Percentiles rank a stretch among this genome's conserved stretches.
phyloP scores from a whole-genome alignment of 1,140 invertebrate genomes.

The Adelges cooleyi region DNA sequence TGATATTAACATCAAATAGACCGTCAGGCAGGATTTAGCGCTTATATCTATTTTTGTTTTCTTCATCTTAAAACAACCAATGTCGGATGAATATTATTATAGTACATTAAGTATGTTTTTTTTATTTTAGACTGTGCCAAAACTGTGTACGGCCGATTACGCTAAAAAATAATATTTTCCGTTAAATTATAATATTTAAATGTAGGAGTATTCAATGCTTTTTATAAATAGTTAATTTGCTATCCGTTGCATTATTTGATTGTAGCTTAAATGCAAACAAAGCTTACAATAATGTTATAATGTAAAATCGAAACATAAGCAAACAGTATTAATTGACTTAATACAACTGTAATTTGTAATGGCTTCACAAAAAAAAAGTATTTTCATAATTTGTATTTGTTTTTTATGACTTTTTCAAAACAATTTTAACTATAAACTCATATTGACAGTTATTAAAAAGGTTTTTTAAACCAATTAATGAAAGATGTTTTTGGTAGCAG shows the following conservation, averaged over 20 bases:
- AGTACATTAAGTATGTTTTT: constrained; percentile 6
- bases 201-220: neutral
- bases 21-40: neutral
- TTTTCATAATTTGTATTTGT: too few species aligned
- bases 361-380: too few species aligned
- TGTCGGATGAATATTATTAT: neutral
- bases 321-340: too few species aligned
- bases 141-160: neutral
- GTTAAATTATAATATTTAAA: neutral
- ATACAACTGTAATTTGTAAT: too few species aligned
- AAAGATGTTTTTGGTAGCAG: too few species aligned
- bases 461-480: too few species aligned
- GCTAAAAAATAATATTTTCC: constrained; percentile 11
- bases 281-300: neutral
- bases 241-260: neutral
- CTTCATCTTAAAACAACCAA: neutral
- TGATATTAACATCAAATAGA: too few species aligned
- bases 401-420: too few species aligned
- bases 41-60: constrained; percentile 1
- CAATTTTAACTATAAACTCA: too few species aligned
- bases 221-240: neutral
- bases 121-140: neutral
- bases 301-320: too few species aligned
- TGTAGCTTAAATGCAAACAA: neutral
- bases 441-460: too few species aligned